A percentile compares a stretch with the other conserved stretches of the same genome.
Evolutionary conservation across 2,113 vertebrate genomes (phyloP).

Genomic region (Seriola quinqueradiata): DNA sequence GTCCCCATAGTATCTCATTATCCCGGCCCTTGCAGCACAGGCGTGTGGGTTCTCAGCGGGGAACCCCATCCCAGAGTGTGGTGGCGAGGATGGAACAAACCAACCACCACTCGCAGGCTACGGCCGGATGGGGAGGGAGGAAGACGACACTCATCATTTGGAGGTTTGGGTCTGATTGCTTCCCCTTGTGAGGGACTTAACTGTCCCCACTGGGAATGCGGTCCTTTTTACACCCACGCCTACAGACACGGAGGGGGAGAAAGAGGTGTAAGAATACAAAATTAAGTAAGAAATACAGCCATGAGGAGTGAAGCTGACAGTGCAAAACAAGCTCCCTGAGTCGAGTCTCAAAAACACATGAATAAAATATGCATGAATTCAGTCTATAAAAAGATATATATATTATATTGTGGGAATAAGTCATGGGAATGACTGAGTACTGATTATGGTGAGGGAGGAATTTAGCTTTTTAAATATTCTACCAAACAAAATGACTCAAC

Average conservation of each 20-base stretch:
- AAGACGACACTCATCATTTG: slow-evolving; percentile 74
- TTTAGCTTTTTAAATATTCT: not conserved
- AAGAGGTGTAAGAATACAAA: slow-evolving; percentile 54
- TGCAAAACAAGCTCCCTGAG: slow-evolving; percentile 42
- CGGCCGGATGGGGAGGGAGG: slow-evolving; percentile 67
- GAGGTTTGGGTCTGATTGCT: slow-evolving; percentile 75
- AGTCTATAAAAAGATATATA: slow-evolving; percentile 42
- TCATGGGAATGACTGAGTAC: slow-evolving; percentile 24
- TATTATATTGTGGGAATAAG: slow-evolving; percentile 43
- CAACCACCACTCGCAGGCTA: slow-evolving; percentile 66
- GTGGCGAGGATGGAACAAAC: slow-evolving; percentile 69
- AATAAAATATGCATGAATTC: slow-evolving; percentile 42
- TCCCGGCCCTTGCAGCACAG: slow-evolving; percentile 57
- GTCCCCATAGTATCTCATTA: slow-evolving; percentile 72
- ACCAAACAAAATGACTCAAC: slow-evolving; percentile 6
- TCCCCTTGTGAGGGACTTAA: slow-evolving; percentile 68
- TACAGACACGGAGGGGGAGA: slow-evolving; percentile 37
- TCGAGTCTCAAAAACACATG: slow-evolving; percentile 23
- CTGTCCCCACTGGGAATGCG: slow-evolving; percentile 66
- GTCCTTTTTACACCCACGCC: slow-evolving; percentile 65
- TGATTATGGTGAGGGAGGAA: slow-evolving; percentile 50
- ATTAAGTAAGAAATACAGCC: slow-evolving; percentile 48
- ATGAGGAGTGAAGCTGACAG: slow-evolving; percentile 18
- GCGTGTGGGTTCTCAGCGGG: slow-evolving; percentile 64
- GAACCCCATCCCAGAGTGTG: slow-evolving; percentile 71